Conservation (phyloP, 2,797 vertebrate species). For the Enteromius mattozi region DNA sequence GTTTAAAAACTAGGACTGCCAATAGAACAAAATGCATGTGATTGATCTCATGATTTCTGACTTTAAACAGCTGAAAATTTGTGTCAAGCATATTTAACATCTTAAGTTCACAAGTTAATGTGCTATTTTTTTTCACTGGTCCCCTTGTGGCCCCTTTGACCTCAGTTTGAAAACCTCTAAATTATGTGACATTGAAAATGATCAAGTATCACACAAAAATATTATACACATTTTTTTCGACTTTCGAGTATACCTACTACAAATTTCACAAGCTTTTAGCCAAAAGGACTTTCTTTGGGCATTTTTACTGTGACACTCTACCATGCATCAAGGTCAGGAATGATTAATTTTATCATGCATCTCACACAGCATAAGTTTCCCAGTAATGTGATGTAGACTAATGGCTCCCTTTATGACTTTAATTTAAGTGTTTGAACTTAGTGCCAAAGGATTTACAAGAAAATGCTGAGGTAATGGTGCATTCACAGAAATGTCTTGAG, state of each 20-base stretch:
- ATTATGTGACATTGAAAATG: not conserved
- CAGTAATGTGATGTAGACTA: constrained; percentile 34
- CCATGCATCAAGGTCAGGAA: constrained; percentile 3
- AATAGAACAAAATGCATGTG: not conserved
- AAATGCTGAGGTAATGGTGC: constrained; percentile 4
- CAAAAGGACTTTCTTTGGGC: not conserved
- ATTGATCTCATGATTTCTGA: not conserved
- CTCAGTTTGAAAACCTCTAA: not conserved
- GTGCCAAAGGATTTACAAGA: constrained; percentile 15
- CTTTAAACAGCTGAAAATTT: not conserved
- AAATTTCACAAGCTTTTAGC: not conserved
- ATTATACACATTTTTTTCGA: not conserved
- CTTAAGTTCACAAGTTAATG: not conserved
- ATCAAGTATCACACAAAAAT: not conserved
- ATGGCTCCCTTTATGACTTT: constrained; percentile 29
- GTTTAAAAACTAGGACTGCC: not conserved
- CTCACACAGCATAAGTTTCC: not conserved
- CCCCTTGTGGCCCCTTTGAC: not conserved
- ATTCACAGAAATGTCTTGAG: constrained; percentile 10
- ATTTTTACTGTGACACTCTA: constrained; percentile 16
- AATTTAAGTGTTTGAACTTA: constrained; percentile 23
- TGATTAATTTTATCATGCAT: constrained; percentile 13
- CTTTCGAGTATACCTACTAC: not conserved
- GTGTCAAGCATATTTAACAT: not conserved
- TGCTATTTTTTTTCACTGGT: not conserved